Percentiles rank a stretch among this genome's conserved stretches.
These are phyloP conservation scores for Papilio protenor DNA, from an alignment of 2,888 invertebrate species.

Conservation along the genomic window DNA sequence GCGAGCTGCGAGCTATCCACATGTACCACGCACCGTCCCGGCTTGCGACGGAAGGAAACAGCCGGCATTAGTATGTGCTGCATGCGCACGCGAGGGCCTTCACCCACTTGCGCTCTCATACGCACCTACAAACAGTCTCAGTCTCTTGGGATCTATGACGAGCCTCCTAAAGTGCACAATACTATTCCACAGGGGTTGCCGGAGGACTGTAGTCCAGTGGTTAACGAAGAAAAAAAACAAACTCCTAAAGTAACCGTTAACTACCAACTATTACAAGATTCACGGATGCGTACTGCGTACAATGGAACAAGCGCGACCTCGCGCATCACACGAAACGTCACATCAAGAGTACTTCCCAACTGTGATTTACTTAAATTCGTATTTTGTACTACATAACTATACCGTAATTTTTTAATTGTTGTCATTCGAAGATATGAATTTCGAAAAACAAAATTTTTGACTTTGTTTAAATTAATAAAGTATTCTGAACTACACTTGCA, in stretches of 20 bases:
- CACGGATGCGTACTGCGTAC: not conserved
- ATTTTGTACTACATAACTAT: not conserved
- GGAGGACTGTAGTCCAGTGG: not conserved
- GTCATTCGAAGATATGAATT: too few relatives aligned
- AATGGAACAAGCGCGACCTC: not conserved
- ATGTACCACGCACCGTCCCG: not conserved
- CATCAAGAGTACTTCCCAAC: not conserved
- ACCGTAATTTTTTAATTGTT: not conserved
- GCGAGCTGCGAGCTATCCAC: not conserved
- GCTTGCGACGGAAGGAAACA: slow-evolving; percentile 36
- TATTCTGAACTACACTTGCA: not conserved
- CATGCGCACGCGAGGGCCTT: slow-evolving; percentile 60
- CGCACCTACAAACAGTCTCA: slow-evolving; percentile 24
- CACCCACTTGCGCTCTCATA: slow-evolving; percentile 58
- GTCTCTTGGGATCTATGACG: slow-evolving; percentile 4
- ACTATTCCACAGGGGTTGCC: not conserved
- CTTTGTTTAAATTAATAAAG: not conserved
- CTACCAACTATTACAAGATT: not conserved
- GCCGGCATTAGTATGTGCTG: slow-evolving; percentile 59
- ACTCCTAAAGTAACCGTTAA: not conserved
- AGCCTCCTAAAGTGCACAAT: not conserved
- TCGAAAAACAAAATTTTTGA: too few relatives aligned
- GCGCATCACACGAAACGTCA: not conserved
- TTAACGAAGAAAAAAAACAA: not conserved
- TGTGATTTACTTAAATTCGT: not conserved